Evolutionary conservation across 35 echinoderm and acorn worm species (phyloP).

Genomic region (Ophiothrix spiculata): DNA sequence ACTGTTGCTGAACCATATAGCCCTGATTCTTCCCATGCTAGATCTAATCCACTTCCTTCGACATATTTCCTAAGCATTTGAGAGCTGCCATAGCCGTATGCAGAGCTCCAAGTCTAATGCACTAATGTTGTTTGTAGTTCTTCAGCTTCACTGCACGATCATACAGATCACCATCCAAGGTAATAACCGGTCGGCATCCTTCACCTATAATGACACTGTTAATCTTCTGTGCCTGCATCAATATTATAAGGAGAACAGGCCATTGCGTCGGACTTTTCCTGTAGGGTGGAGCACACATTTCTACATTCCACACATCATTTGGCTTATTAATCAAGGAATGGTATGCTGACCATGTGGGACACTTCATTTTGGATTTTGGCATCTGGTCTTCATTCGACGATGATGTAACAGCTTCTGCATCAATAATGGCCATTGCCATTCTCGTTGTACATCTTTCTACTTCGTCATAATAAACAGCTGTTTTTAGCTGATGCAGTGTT

Average conservation of each 20-base stretch:
- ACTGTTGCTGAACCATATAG: constrained; percentile 18
- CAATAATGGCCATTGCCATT: constrained; percentile 2
- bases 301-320: constrained; percentile 2
- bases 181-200: constrained; percentile 8
- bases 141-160: constrained; percentile 14
- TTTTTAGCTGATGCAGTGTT: background rate
- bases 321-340: background rate
- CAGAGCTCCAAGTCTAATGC: constrained; percentile 11
- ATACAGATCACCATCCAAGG: constrained; percentile 12
- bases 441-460: background rate
- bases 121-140: constrained; percentile 18
- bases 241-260: constrained; percentile 3
- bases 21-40: constrained; percentile 22
- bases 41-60: constrained; percentile 13
- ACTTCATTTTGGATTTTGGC: too few relatives aligned
- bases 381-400: too few relatives aligned
- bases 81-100: constrained; percentile 6
- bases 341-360: constrained; percentile 1
- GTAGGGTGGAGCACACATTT: background rate
- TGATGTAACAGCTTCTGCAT: too few relatives aligned
- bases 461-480: constrained; percentile 11
- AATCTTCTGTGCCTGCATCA: constrained; percentile 23
- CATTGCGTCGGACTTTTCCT: constrained; percentile 18
- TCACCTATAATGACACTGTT: constrained; percentile 3
- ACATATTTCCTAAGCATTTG: constrained; percentile 17